Conservation (phyloP, 2,113 vertebrate genomes). For the Forbesichthys papilliferus region DNA sequence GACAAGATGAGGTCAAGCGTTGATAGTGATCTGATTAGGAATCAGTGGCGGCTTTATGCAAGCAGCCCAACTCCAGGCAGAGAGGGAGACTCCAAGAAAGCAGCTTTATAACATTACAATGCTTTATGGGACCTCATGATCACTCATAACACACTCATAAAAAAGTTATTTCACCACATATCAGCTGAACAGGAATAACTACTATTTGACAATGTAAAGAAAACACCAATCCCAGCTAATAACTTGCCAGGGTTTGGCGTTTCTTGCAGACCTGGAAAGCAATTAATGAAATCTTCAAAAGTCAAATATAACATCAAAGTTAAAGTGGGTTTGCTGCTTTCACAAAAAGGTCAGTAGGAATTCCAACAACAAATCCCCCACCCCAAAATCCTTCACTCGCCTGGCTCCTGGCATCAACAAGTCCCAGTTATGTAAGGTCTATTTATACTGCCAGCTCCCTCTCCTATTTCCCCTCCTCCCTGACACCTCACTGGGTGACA, state of each 20-base stretch:
- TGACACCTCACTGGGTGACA: slow-evolving; percentile 59
- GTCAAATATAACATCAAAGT: too few species aligned
- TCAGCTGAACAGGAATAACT: slow-evolving; percentile 26
- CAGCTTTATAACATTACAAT: slow-evolving; percentile 45
- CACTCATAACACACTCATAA: slow-evolving; percentile 7
- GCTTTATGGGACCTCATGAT: slow-evolving; percentile 56
- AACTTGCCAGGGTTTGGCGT: background rate
- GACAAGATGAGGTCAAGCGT: slow-evolving; percentile 39
- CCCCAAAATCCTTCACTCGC: slow-evolving; percentile 44
- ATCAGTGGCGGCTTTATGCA: slow-evolving; percentile 55
- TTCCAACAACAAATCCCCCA: slow-evolving; percentile 13
- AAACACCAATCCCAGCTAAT: slow-evolving; percentile 1
- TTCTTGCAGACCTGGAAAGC: background rate
- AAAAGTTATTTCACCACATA: slow-evolving; percentile 36
- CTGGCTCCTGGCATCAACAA: slow-evolving; percentile 71
- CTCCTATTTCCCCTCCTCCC: slow-evolving; percentile 41
- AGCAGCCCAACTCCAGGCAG: slow-evolving; percentile 28
- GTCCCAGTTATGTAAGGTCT: slow-evolving; percentile 72
- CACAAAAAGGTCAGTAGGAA: slow-evolving; percentile 21
- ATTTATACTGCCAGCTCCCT: slow-evolving; percentile 66
- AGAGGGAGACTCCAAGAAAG: slow-evolving; percentile 38
- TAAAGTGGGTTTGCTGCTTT: too few species aligned
- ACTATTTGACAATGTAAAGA: slow-evolving; percentile 29
- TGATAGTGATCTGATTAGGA: slow-evolving; percentile 61
- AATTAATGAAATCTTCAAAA: background rate